A percentile compares a stretch with the other conserved stretches of the same genome.
Evolutionary conservation across 2,888 invertebrate genomes (phyloP).

Genomic region (Agrypnus murinus): DNA sequence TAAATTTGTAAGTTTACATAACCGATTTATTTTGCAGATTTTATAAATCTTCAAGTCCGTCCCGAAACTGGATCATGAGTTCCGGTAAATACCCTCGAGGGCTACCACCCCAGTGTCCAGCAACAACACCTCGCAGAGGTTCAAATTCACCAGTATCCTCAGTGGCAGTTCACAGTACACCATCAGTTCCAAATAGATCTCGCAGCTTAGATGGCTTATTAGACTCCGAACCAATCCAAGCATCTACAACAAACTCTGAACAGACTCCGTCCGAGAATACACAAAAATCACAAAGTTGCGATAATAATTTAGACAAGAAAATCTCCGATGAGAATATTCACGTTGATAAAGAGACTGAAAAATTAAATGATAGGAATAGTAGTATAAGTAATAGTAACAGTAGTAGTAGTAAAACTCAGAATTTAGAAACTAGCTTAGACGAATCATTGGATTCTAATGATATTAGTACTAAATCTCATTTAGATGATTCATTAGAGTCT

Average conservation of each 20-base stretch:
- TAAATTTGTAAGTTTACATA: too few species aligned
- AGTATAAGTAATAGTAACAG: constrained; percentile 58
- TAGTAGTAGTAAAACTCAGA: constrained; percentile 53
- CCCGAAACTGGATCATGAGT: constrained; percentile 75
- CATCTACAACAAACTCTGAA: constrained; percentile 55
- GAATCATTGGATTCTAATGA: constrained; percentile 59
- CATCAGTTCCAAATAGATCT: constrained; percentile 72
- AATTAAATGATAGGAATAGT: constrained; percentile 53
- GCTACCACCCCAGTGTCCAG: constrained; percentile 68
- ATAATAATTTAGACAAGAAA: constrained; percentile 62
- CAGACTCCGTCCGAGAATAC: constrained; percentile 64
- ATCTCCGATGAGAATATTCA: constrained; percentile 53
- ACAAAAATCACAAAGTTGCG: constrained; percentile 65
- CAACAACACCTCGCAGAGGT: constrained; percentile 68
- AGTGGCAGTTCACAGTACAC: constrained; percentile 57
- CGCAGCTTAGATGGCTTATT: constrained; percentile 79
- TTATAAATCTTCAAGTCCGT: constrained; percentile 80
- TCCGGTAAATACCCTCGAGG: constrained; percentile 63
- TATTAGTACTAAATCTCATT: constrained; percentile 66
- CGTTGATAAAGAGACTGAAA: constrained; percentile 64
- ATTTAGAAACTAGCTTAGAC: constrained; percentile 60
- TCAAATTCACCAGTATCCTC: constrained; percentile 68
- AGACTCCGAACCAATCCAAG: constrained; percentile 66
- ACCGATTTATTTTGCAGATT: constrained; percentile 71
- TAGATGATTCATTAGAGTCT: constrained; percentile 59